These are phyloP conservation scores for Strigamia maritima DNA, from an alignment of 2,888 invertebrate species.

Conservation along the genomic window DNA sequence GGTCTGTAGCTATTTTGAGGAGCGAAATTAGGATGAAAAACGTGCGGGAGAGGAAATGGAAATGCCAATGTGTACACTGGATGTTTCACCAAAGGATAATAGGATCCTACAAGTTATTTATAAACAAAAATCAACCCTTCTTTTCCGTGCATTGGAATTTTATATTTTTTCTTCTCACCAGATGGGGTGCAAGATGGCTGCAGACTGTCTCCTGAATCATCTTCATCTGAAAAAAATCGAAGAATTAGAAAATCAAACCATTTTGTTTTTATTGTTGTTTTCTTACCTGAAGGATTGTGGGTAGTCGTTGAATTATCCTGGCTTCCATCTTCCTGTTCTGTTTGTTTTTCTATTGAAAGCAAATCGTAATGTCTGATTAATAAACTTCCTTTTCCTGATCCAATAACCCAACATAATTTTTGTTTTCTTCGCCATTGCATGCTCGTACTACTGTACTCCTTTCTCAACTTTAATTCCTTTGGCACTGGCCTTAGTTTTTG, in stretches of 20 bases:
- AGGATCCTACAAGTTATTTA: background rate
- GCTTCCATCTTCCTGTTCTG: background rate
- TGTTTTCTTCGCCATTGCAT: constrained; percentile 20
- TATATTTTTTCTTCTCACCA: background rate
- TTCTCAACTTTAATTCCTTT: background rate
- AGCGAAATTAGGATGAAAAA: background rate
- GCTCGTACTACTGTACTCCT: background rate
- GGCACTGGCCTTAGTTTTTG: background rate
- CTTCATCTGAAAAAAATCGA: background rate
- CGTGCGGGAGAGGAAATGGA: background rate
- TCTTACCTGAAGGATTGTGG: background rate
- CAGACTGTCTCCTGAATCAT: background rate
- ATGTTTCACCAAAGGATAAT: background rate
- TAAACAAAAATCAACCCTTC: background rate
- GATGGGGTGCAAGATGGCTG: background rate
- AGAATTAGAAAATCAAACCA: background rate
- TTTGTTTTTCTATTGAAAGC: background rate
- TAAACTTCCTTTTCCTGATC: background rate
- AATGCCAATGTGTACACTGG: background rate
- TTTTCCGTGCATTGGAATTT: background rate
- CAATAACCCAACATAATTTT: background rate
- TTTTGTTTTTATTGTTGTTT: background rate
- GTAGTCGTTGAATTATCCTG: background rate
- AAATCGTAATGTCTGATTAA: background rate
- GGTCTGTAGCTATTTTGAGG: constrained; percentile 24